Evolutionary conservation across 2,888 invertebrate species (phyloP), one percentile per base, ranked within the genome.

Genomic region (Perdita meconis): DNA sequence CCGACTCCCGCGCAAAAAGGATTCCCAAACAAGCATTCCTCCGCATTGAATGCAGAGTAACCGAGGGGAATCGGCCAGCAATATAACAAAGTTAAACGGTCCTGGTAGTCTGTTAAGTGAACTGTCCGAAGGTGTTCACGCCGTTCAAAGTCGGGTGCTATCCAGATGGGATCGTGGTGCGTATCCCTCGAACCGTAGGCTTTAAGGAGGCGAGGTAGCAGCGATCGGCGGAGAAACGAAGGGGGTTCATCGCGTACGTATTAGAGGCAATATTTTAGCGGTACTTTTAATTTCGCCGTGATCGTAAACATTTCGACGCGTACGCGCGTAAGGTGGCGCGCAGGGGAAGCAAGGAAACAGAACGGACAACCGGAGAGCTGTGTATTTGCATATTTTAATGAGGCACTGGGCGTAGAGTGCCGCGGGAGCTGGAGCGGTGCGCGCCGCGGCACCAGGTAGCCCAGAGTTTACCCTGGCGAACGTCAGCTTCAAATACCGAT

Each of bases 321-420:
- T 61, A 60, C 61, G 59, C 73, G 63, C 57, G 74, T 59, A 69
- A 65, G 80, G 72, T 65, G 73, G 63, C 72, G 74, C 75, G 74
- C n/a, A 78, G 76, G 79, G 75, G 61, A 75, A 70, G 81, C 75
- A 80, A 81, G 81, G 80, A 80, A 81, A 83, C 85, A 76, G 86
- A 87, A 89, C 80, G 86, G 81, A 89, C 88, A 89, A 87, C 86
- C 87, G 83, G 76, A 83, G 83, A 68, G 71, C 77, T 60, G 82
- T 82, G 87, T 91, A 92, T 92, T 92, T 91, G 92, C 92, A 92
- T 92, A 92, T 92, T 92, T 92, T 92, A 92, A 92, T 92, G 92
- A 92, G 92, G 87, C 89, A 87, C 87, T 84, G 83, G 70, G 78
- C 84, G 83, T 81, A 75, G 79, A 80, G 83, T 81, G 83, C 83